Evolutionary conservation across 2,888 invertebrate genomes (phyloP), one percentile per base, ranked within the genome.

Genomic region (Ephialtes manifestator): DNA sequence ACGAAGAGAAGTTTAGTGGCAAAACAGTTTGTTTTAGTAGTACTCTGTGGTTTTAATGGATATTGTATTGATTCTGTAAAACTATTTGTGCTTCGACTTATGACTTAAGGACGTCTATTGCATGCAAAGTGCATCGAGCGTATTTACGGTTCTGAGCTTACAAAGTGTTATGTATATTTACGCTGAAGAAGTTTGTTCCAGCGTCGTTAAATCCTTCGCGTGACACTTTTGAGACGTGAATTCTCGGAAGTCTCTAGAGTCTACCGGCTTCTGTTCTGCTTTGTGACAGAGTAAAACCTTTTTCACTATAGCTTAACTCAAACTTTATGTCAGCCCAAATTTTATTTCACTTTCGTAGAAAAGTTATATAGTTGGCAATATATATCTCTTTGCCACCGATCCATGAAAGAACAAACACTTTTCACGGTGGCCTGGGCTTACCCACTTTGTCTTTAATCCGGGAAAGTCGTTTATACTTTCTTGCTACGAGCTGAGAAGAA

Each of bases 381-480:
- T 67, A 51, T 67, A 51, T 67, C 11, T 15, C 24, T 58, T 77
- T 67, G 15, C 48, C 63, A 13, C 51, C 53, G 35, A 18, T 39
- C 24, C 67, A 43, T 28, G 67, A 67, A 77, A 67, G 77, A 63
- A 55, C 77, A 77, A 67, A 77, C 55, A 77, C 77, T 55, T 43
- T 77, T 68, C 77, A 58, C 67, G 35, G 31, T 24, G 24, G 55
- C 31, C 28, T 39, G 20, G 63, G 60, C 63, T 48, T 46, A 18
- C 51, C 60, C 35, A 43, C 55, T 43, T 55, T 43, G 53, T 77
- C 67, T 77, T 77, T 68, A 77, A 77, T 77, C 67, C 67, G 20
- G 1, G 28, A 68, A 58, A 77, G 67, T 43, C 67, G 60, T 74
- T 74, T 60, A 74, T 74, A 58, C 60, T 46, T 74, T 74, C 18